Base-by-base conservation (phyloP, 2,888 invertebrate species). In the Odontothrips loti region DNA sequence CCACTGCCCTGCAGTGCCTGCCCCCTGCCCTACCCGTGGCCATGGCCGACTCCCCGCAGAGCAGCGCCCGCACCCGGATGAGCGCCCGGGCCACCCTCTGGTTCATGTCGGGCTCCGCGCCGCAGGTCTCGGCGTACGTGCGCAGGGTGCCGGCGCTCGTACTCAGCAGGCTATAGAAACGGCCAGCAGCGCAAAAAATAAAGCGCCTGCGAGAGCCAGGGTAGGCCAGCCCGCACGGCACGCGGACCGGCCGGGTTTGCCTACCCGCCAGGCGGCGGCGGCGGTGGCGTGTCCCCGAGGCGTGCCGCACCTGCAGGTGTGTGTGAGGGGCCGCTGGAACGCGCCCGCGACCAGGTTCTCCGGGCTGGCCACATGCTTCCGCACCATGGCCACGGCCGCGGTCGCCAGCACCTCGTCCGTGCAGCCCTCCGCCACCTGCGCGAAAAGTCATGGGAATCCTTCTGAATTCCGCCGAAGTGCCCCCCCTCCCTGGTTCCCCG, bases 91-190 rank as follows among this genome's bases (percentile, higher is more conserved):
- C 23, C 68, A 75, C 68, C 27, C 68, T 8, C 23, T 27, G 68
- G 68, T 75, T 27, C 8, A 27, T 10, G 68, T 75, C 68, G 68
- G 68, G 68, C 68, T 75, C 68, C 23, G 68, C 68, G 27, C 68
- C 68, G 68, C 68, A 75, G 23, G 68, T 27, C 68, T 75, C 68
- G 68, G 68, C 68, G 68, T 75, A 75, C 23, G 68, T 75, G 11
- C 68, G 68, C 9, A 75, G 68, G 23, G 68, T 27, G 23, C 23
- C 9, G 23, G 12, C 10, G 27, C 23, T 27, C 27, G 11, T 27
- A 6, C 23, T 75, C 27, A 75, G 27, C 11, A 75, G 68, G 23
- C 68, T 75, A 23, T 15, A 48, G 10, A 51, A 12, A 51, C 3
- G 9, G 17, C n/a, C n/a, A 17, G 51, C 15, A 51, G 51, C 10